Base-by-base conservation (phyloP, 1,140 invertebrate genomes). In the Babylonia areolata region DNA sequence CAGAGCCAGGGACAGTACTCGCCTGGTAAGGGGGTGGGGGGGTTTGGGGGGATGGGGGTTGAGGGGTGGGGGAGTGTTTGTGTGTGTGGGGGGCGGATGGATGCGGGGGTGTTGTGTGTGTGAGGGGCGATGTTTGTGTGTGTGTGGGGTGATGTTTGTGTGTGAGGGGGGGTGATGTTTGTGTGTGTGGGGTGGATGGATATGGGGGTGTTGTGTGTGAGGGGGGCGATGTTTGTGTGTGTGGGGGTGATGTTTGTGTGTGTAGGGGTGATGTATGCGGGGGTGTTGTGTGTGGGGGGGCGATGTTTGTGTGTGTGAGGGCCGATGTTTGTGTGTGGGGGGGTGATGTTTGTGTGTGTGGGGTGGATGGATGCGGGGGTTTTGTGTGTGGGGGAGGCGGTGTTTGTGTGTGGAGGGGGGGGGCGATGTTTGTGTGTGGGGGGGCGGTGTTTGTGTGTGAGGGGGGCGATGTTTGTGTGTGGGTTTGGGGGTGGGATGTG, bases 321-420 rank as follows among this genome's bases (percentile, higher is more conserved):
- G n/a, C n/a, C n/a, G n/a, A 23, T 9, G 58, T 9, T 6, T 9
- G 58, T 6, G 58, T 6, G 28, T 3, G 58, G 58, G 58, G 58
- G 28, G 20, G 28, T 0, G 17, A n/a, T n/a, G 37, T 64, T 31
- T 37, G 39, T 31, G n/a, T 31, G 33, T 20, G 42, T 46, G 17
- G 20, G 58, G 17, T 6, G 6, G 58, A n/a, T n/a, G n/a, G n/a
- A n/a, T n/a, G n/a, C n/a, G n/a, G n/a, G n/a, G n/a, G 20, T n/a
- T 73, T n/a, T 73, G 69, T 73, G 71, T 73, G 71, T 73, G 31
- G n/a, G n/a, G n/a, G n/a, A n/a, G n/a, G n/a, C n/a, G 33, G 31
- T 35, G 20, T 35, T n/a, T 73, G 20, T 35, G n/a, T n/a, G n/a
- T n/a, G n/a, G 5, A 6, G 0, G 46, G 9, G 2, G 9, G 17